phyloP scores from a whole-genome alignment of 92 coral and sea anemone species.

The Blastomussa wellsi region DNA sequence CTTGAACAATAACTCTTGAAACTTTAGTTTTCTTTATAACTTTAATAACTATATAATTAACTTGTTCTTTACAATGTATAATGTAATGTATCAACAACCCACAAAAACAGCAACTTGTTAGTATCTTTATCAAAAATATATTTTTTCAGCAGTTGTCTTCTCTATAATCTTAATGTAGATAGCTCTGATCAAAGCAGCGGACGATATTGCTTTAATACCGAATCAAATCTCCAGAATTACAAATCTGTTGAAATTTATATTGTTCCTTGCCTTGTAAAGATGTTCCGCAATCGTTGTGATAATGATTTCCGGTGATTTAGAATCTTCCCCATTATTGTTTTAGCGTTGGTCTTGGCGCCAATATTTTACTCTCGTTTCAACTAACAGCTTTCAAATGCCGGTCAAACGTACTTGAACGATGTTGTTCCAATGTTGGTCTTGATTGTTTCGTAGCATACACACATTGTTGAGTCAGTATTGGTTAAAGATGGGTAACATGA shows the following conservation, averaged over 20 bases:
- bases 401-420: background rate
- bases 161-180: background rate
- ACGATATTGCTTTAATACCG: background rate
- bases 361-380: background rate
- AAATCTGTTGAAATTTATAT: background rate
- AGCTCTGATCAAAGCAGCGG: background rate
- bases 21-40: too few relatives aligned
- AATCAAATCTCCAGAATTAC: background rate
- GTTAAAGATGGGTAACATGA: constrained; percentile 30
- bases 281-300: background rate
- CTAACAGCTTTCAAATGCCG: background rate
- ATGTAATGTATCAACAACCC: too few relatives aligned
- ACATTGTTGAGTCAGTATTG: constrained; percentile 4
- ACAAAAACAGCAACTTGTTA: too few relatives aligned
- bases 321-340: background rate
- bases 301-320: background rate
- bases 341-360: background rate
- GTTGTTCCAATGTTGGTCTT: background rate
- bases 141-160: background rate
- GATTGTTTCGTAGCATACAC: background rate
- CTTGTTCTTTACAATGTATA: too few relatives aligned
- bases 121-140: background rate
- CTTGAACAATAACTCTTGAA: too few relatives aligned
- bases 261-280: background rate
- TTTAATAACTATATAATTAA: too few relatives aligned